Evolutionary conservation across 2,113 vertebrate genomes (phyloP).

Genomic region (Ahaetulla prasina): DNA sequence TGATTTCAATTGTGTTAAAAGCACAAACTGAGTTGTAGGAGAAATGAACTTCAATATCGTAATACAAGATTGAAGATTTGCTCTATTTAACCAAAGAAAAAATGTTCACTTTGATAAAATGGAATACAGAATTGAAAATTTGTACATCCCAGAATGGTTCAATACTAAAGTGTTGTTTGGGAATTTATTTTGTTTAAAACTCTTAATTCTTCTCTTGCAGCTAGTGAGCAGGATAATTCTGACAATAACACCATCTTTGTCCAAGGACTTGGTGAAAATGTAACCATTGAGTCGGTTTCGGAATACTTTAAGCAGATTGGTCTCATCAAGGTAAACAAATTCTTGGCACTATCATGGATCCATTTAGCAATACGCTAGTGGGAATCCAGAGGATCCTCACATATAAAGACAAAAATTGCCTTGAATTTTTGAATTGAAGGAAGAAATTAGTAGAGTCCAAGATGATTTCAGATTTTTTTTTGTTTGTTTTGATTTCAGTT

Average conservation of each 20-base stretch:
- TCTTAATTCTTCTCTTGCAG: conserved; percentile 14
- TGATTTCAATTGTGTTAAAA: neutral
- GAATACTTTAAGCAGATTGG: conserved; percentile 93
- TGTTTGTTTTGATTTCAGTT: no score
- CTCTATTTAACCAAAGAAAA: neutral
- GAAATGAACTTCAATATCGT: neutral
- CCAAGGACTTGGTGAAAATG: conserved; percentile 85
- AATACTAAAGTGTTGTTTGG: neutral
- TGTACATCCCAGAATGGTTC: neutral
- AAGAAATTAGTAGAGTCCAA: neutral
- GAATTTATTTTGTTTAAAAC: neutral
- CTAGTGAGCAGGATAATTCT: conserved; percentile 85
- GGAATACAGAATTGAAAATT: neutral
- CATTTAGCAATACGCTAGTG: neutral
- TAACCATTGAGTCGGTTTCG: conserved; percentile 85
- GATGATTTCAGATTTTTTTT: neutral
- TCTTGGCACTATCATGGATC: neutral
- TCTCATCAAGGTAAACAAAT: conserved; percentile 81
- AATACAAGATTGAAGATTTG: neutral
- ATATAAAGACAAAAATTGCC: neutral
- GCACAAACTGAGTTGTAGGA: neutral
- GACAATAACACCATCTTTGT: conserved; percentile 95
- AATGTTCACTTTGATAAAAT: neutral
- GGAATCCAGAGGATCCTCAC: neutral
- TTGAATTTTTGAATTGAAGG: neutral